Base-by-base conservation (phyloP, 2,113 vertebrate genomes). In the Otocyon megalotis region DNA sequence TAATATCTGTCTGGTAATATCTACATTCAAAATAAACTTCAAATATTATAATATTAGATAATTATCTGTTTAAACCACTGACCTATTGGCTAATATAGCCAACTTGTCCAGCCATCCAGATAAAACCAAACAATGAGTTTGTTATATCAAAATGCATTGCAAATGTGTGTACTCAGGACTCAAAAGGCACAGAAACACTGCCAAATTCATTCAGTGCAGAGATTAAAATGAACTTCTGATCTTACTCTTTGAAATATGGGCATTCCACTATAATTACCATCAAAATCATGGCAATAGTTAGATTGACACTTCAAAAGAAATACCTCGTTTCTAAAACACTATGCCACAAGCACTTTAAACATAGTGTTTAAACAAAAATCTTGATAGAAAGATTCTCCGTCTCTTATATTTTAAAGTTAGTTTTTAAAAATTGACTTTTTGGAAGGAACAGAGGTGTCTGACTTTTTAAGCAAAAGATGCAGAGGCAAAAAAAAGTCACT, bases 251-350 rank as follows among this genome's bases (percentile, higher is more conserved):
- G 95, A 97, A 97, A 97, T 92, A 93, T 48, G 26, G 54, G 17
- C 84, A 96, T 93, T 98, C 96, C 63, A 80, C 77, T 94, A 1
- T 83, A 90, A 97, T 97, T 94, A 95, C n/a, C 65, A 96, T 97
- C 96, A 97, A 97, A 96, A 96, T 90, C 71, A 91, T 83, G 17
- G 20, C 65, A 93, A 85, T 94, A 90, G 56, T 93, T 35, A 97
- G 90, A 96, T 35, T 97, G 97, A 91, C 94, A 97, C 95, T 98
- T 97, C 97, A 97, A 98, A 97, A 88, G 90, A 93, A 97, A 91
- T 76, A 93, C 35, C 15, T 95, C 43, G 62, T 56, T 97, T 96
- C 72, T 90, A 82, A 95, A 93, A 94, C 53, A 93, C 13, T 35
- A 88, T 72, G 88, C 88, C 95, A 72, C n/a, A 85, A 72, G 72